Percentiles rank a stretch among this genome's conserved stretches.
These are phyloP conservation scores for Corynorhinus townsendii DNA, from an alignment of 2,113 vertebrate genomes.

Conservation along the genomic window DNA sequence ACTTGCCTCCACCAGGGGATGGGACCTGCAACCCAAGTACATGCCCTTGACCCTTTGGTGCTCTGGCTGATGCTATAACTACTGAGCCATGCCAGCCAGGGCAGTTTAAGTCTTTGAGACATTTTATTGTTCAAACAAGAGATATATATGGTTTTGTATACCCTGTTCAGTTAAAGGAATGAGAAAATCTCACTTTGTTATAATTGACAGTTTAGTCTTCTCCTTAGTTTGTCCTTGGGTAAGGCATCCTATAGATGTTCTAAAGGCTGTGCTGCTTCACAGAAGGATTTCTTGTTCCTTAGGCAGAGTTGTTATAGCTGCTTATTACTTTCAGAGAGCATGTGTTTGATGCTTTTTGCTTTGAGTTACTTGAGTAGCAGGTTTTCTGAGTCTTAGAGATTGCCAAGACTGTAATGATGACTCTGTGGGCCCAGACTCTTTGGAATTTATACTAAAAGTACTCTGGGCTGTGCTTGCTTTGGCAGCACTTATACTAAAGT, in stretches of 20 bases:
- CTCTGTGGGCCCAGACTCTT: rapidly evolving
- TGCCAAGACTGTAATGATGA: conserved; percentile 27
- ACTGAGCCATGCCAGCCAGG: too few relatives aligned
- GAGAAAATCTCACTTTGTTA: neutral
- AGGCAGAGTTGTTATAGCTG: neutral
- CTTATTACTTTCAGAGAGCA: conserved; percentile 18
- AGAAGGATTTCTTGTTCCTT: neutral
- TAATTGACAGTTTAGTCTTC: neutral
- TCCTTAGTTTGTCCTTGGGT: neutral
- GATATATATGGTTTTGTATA: neutral
- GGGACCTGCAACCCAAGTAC: too few relatives aligned
- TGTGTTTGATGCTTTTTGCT: conserved; percentile 42
- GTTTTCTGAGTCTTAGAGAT: conserved; percentile 33
- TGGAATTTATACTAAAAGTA: neutral
- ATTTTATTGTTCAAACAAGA: conserved; percentile 18
- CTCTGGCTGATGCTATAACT: too few relatives aligned
- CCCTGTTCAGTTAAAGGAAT: neutral
- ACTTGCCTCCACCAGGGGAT: too few relatives aligned
- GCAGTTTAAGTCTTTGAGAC: neutral
- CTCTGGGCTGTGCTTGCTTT: neutral
- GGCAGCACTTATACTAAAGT: neutral
- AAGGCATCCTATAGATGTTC: neutral
- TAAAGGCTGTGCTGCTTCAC: neutral
- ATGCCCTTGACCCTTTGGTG: too few relatives aligned
- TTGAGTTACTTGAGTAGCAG: conserved; percentile 58